These are phyloP conservation scores for Anolis sagrei DNA, from an alignment of 2,113 vertebrate species.

Conservation along the genomic window DNA sequence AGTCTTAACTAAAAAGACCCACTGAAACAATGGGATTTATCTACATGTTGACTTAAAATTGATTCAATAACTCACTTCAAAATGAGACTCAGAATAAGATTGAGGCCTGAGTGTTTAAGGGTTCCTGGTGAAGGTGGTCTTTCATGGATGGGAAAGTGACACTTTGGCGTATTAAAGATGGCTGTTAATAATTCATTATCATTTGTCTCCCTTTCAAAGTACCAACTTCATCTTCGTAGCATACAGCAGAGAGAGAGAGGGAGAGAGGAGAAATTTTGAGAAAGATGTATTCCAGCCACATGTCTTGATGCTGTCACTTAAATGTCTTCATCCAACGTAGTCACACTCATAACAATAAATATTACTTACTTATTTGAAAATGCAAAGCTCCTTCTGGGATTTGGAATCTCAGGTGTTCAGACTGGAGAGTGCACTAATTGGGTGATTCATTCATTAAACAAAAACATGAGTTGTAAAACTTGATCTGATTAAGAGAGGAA, in stretches of 20 bases:
- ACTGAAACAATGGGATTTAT: too few species aligned
- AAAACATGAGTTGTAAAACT: conserved; percentile 73
- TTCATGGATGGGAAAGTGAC: too few species aligned
- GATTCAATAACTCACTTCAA: too few species aligned
- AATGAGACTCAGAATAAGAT: too few species aligned
- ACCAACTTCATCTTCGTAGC: not conserved
- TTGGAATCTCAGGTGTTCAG: conserved; percentile 68
- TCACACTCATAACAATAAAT: conserved; percentile 68
- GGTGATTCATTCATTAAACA: conserved; percentile 73
- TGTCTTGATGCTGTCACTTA: not conserved
- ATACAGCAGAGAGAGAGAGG: not conserved
- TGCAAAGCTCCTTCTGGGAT: conserved; percentile 66
- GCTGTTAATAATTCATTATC: not conserved
- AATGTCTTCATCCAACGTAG: conserved; percentile 33
- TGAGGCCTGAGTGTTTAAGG: too few species aligned
- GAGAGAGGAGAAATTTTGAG: not conserved
- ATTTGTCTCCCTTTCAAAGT: rapidly evolving
- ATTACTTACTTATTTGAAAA: conserved; percentile 57
- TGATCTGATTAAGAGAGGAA: conserved; percentile 58
- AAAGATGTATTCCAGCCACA: rapidly evolving
- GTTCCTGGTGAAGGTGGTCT: too few species aligned
- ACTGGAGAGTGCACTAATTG: conserved; percentile 60
- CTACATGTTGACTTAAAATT: too few species aligned
- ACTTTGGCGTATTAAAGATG: not conserved
- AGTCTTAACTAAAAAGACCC: too few species aligned